Conservation (phyloP, 2,888 invertebrate genomes). For the Caenorhabditis becei region DNA sequence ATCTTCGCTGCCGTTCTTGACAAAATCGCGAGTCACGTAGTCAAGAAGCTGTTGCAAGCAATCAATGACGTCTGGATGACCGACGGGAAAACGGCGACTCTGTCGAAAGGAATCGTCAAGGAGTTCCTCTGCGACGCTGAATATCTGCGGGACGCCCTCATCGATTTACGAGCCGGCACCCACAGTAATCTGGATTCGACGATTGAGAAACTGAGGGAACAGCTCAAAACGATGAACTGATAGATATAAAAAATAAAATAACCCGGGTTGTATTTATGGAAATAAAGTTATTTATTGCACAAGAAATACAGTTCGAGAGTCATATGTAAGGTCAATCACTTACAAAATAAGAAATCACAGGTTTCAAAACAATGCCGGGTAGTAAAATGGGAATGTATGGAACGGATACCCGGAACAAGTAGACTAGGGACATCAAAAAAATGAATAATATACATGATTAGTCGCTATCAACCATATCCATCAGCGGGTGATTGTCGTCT, state of each 20-base stretch:
- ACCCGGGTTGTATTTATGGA: conserved; percentile 12
- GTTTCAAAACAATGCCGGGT: not conserved
- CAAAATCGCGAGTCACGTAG: conserved; percentile 56
- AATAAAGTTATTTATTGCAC: conserved; percentile 29
- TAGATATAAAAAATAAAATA: not conserved
- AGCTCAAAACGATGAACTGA: conserved; percentile 44
- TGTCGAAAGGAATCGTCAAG: conserved; percentile 58
- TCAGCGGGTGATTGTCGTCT: conserved; percentile 31
- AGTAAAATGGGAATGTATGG: conserved; percentile 2
- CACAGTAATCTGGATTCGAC: conserved; percentile 47
- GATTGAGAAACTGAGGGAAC: conserved; percentile 52
- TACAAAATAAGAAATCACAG: not conserved
- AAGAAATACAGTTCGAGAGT: conserved; percentile 8
- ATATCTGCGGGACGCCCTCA: conserved; percentile 59
- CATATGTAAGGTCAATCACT: not conserved
- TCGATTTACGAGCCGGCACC: conserved; percentile 54
- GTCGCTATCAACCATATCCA: conserved; percentile 34
- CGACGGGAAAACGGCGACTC: conserved; percentile 45
- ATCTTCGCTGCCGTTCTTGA: conserved; percentile 57
- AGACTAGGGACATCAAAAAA: not conserved
- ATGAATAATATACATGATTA: not conserved
- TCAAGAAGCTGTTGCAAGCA: conserved; percentile 57
- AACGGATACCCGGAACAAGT: conserved; percentile 6
- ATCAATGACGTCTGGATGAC: conserved; percentile 58
- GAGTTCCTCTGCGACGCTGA: conserved; percentile 62